phyloP scores from a whole-genome alignment of 2,113 vertebrate species.

The Epinephelus lanceolatus region DNA sequence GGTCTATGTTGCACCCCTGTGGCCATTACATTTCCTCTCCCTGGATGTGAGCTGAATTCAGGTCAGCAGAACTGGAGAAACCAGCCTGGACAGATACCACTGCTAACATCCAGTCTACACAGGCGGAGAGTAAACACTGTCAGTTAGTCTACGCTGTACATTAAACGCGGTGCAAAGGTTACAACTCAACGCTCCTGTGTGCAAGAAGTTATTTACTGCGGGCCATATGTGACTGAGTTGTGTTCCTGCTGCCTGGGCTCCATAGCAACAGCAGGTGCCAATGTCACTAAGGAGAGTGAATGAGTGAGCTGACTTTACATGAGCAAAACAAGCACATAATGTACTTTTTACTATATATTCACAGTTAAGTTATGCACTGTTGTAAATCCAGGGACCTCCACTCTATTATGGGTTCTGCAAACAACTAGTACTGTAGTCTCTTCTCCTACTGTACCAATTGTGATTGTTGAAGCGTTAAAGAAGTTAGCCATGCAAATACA shows the following conservation, averaged over 20 bases:
- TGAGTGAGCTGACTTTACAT: background rate
- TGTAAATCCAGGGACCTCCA: no score
- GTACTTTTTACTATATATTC: background rate
- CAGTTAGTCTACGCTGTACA: constrained; percentile 8
- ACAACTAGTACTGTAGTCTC: background rate
- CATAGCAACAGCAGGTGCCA: constrained; percentile 53
- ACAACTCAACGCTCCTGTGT: constrained; percentile 29
- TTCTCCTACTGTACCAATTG: background rate
- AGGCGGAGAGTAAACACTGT: constrained; percentile 6
- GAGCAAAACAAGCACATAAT: background rate
- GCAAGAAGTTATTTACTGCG: constrained; percentile 47
- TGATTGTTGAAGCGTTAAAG: background rate
- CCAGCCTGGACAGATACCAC: background rate
- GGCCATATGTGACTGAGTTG: constrained; percentile 10
- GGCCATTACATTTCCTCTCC: constrained; percentile 1
- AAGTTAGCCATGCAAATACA: background rate
- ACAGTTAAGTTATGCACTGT: background rate
- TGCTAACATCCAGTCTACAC: background rate
- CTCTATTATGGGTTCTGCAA: background rate
- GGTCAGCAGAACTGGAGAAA: constrained; percentile 12
- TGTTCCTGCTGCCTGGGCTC: constrained; percentile 39
- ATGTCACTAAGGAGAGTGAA: constrained; percentile 24
- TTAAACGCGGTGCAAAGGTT: constrained; percentile 17
- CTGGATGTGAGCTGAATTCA: constrained; percentile 2
- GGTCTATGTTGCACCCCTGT: constrained; percentile 4